Conservation (phyloP, 2,888 invertebrate genomes). For the Ptilodon capucinus region DNA sequence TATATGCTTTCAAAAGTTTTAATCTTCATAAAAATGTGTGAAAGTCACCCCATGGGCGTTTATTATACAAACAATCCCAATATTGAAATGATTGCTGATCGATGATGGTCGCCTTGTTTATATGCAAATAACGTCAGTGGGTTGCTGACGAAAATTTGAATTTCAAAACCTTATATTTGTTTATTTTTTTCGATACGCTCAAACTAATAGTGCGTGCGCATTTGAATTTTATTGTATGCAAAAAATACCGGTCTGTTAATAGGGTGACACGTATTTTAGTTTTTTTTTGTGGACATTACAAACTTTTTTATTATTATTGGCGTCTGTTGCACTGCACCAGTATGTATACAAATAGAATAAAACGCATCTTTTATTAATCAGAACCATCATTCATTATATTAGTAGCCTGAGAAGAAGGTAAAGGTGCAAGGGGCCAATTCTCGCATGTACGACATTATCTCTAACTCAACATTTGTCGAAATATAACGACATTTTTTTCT, state of each 20-base stretch:
- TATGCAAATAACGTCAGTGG: constrained; percentile 71
- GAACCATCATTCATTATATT: too few species aligned
- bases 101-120: constrained; percentile 70
- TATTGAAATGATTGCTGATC: constrained; percentile 68
- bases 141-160: constrained; percentile 67
- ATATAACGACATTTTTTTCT: too few species aligned
- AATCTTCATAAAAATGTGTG: constrained; percentile 46
- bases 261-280: constrained; percentile 22
- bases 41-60: constrained; percentile 38
- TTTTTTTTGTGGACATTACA: background rate
- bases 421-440: too few species aligned
- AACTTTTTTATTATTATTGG: too few species aligned
- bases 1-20: too few species aligned
- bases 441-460: too few species aligned
- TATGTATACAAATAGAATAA: too few species aligned
- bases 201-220: constrained; percentile 61
- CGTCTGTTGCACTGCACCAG: too few species aligned
- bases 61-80: constrained; percentile 46
- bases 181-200: constrained; percentile 65
- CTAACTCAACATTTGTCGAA: too few species aligned
- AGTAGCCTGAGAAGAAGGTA: too few species aligned
- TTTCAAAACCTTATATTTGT: constrained; percentile 67
- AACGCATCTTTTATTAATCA: too few species aligned
- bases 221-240: constrained; percentile 58
- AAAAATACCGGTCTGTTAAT: constrained; percentile 43